phyloP scores from a whole-genome alignment of 2,797 vertebrate species.

The Ispidina picta region DNA sequence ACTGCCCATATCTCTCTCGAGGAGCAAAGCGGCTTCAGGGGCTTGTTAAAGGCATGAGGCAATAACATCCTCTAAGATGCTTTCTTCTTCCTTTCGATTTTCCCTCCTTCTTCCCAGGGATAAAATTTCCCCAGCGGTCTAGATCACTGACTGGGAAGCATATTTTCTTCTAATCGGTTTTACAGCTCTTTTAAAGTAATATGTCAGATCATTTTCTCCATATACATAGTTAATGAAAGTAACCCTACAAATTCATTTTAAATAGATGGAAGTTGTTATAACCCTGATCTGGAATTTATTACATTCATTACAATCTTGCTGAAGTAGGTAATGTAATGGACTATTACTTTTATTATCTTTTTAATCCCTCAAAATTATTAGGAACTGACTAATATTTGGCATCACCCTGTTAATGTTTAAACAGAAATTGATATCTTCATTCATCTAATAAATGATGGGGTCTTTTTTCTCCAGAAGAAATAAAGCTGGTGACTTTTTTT shows the following conservation, averaged over 20 bases:
- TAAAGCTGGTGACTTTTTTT: slow-evolving; percentile 42
- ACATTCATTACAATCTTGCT: slow-evolving; percentile 87
- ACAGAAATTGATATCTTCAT: slow-evolving; percentile 84
- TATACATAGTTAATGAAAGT: slow-evolving; percentile 88
- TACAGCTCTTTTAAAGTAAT: slow-evolving; percentile 86
- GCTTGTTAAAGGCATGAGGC: background rate
- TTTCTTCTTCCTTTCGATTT: background rate
- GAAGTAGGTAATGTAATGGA: slow-evolving; percentile 89
- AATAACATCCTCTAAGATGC: background rate
- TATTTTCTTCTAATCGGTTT: slow-evolving; percentile 86
- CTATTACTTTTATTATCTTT: slow-evolving; percentile 90
- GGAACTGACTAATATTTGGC: slow-evolving; percentile 87
- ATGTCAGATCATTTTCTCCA: slow-evolving; percentile 86
- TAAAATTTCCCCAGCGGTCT: slow-evolving; percentile 64
- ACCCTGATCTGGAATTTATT: slow-evolving; percentile 88
- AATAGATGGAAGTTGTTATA: slow-evolving; percentile 89
- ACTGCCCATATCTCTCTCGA: background rate
- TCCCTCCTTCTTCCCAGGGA: slow-evolving; percentile 14
- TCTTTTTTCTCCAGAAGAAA: slow-evolving; percentile 51
- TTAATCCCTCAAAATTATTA: slow-evolving; percentile 89
- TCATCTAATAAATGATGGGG: slow-evolving; percentile 77
- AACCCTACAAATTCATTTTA: slow-evolving; percentile 89
- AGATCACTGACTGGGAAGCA: slow-evolving; percentile 78
- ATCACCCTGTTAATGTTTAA: slow-evolving; percentile 84
- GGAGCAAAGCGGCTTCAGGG: background rate